phyloP scores from a whole-genome alignment of 2,888 invertebrate genomes.

The Temnothorax rugatulus region DNA sequence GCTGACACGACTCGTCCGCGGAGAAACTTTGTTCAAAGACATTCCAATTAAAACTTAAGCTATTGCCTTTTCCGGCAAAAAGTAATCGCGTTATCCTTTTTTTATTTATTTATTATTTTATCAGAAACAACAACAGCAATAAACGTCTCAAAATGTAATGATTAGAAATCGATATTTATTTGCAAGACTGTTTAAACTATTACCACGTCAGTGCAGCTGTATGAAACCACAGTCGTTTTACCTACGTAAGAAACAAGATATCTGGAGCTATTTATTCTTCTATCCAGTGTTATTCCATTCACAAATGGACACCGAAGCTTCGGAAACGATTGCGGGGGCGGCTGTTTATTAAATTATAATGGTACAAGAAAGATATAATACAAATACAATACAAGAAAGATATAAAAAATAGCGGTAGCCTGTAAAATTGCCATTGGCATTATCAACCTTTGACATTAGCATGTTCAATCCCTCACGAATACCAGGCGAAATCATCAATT shows the following conservation, averaged over 20 bases:
- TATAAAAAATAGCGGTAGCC: constrained; percentile 10
- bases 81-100: neutral
- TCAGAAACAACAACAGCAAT: neutral
- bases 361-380: constrained; percentile 1
- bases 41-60: constrained; percentile 33
- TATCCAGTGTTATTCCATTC: neutral
- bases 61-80: neutral
- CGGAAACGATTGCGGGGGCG: neutral
- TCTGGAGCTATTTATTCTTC: neutral
- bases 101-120: neutral
- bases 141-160: neutral
- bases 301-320: neutral
- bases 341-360: constrained; percentile 23
- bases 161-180: neutral
- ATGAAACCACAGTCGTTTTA: neutral
- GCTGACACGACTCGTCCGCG: constrained; percentile 8
- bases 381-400: neutral
- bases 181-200: neutral
- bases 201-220: neutral
- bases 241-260: constrained; percentile 15
- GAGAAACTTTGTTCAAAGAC: constrained; percentile 11
- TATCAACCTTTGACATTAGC: constrained; percentile 49
- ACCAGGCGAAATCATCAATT: constrained; percentile 41
- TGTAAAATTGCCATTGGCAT: constrained; percentile 19
- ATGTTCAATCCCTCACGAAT: constrained; percentile 29